Conservation (phyloP, 2,888 invertebrate genomes). For the Xestobium rufovillosum region DNA sequence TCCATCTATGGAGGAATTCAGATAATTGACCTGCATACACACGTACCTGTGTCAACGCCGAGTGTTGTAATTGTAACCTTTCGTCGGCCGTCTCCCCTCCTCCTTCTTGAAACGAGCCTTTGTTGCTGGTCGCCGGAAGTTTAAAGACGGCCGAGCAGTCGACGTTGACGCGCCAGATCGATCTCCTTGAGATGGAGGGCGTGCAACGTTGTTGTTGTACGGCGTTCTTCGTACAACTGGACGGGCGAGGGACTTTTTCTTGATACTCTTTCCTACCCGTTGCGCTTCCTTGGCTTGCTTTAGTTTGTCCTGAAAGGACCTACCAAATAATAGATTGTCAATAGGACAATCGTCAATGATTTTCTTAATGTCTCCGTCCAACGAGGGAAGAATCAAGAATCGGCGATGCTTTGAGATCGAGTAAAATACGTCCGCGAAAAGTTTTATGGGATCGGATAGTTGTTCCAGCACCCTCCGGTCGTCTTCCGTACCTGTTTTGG, state of each 20-base stretch:
- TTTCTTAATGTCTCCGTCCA: conserved; percentile 6
- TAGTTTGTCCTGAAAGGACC: conserved; percentile 5
- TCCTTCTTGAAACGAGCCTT: conserved; percentile 9
- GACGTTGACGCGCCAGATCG: too few species aligned
- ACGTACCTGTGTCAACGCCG: conserved; percentile 8
- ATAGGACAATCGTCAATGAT: conserved; percentile 9
- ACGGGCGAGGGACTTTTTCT: conserved; percentile 1
- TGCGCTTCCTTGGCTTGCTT: conserved; percentile 9
- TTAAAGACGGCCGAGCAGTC: too few species aligned
- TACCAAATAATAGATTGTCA: conserved; percentile 10
- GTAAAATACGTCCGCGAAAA: conserved; percentile 11
- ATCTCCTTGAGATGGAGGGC: too few species aligned
- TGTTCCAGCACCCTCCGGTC: conserved; percentile 8
- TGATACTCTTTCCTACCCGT: background rate
- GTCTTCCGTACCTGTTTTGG: background rate
- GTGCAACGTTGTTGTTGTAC: too few species aligned
- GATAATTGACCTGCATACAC: conserved; percentile 6
- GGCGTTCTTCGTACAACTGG: too few species aligned
- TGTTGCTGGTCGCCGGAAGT: conserved; percentile 4
- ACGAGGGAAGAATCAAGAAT: conserved; percentile 9
- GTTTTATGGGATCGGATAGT: conserved; percentile 10
- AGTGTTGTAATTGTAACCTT: conserved; percentile 2
- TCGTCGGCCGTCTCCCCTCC: background rate
- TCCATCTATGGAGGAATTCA: conserved; percentile 6
- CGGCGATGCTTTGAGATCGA: conserved; percentile 11